These are phyloP conservation scores for Erpetoichthys calabaricus DNA, from an alignment of 2,797 vertebrate species.

Conservation along the genomic window DNA sequence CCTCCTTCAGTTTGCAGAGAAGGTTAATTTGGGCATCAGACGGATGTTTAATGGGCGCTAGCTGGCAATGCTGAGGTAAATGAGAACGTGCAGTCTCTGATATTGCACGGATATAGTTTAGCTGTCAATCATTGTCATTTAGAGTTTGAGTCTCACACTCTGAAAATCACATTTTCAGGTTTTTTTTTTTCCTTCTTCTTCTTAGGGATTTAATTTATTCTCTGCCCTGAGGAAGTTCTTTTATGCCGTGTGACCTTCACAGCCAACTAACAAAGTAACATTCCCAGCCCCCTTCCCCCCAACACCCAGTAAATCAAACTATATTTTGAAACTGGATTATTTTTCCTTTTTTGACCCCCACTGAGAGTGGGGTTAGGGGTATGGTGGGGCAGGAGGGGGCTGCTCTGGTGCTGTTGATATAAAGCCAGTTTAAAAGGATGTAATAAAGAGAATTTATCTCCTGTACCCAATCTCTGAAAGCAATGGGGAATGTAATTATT, in stretches of 20 bases:
- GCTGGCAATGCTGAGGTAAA: conserved; percentile 68
- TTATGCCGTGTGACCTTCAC: conserved; percentile 95
- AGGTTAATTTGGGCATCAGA: conserved; percentile 99
- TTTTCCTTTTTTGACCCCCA: not conserved
- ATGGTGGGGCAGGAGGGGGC: too few species aligned
- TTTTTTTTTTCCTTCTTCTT: conserved; percentile 42
- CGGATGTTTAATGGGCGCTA: conserved; percentile 78
- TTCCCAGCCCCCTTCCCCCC: conserved; percentile 46
- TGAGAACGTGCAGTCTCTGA: conserved; percentile 67
- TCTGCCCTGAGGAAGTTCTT: conserved; percentile 96
- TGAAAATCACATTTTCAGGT: conserved; percentile 87
- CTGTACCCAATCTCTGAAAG: not conserved
- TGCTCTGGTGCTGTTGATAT: not conserved
- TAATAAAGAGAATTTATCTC: not conserved
- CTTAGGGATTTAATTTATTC: conserved; percentile 96
- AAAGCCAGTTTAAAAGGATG: conserved; percentile 1
- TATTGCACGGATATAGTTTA: conserved; percentile 79
- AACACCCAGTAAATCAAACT: not conserved
- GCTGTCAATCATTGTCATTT: conserved; percentile 96
- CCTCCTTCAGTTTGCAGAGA: conserved; percentile 97
- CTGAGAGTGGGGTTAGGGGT: too few species aligned
- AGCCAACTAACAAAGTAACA: conserved; percentile 55
- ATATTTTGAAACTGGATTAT: not conserved
- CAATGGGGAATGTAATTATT: conserved; percentile 1
- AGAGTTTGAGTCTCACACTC: conserved; percentile 81